These are phyloP conservation scores for Brachylomia viminalis DNA, from an alignment of 2,888 invertebrate species.

Conservation along the genomic window DNA sequence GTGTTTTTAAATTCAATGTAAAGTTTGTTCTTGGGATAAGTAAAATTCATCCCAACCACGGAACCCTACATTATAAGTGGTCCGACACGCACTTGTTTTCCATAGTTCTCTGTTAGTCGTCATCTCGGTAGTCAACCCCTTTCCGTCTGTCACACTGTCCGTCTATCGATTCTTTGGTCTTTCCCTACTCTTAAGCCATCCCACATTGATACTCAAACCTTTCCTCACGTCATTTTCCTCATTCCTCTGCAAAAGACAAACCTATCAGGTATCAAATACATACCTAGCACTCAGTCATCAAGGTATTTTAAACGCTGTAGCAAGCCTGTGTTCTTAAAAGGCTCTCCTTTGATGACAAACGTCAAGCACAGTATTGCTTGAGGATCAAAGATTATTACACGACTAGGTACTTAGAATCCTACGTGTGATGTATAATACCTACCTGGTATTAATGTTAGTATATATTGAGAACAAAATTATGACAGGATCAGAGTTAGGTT, in stretches of 20 bases:
- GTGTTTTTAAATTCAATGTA: no score
- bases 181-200: background rate
- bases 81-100: no score
- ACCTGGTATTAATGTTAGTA: background rate
- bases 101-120: background rate
- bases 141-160: background rate
- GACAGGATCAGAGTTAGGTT: no score
- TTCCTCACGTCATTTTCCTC: background rate
- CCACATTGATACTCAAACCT: background rate
- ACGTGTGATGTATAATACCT: background rate
- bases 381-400: background rate
- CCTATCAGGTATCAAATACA: background rate
- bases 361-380: background rate
- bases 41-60: no score
- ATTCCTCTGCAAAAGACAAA: background rate
- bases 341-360: slow-evolving; percentile 3
- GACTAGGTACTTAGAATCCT: background rate
- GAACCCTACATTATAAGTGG: no score
- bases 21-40: no score
- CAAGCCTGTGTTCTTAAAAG: background rate
- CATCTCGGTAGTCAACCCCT: background rate
- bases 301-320: no score
- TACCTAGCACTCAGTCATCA: background rate
- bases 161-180: background rate
- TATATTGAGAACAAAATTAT: background rate